Evolutionary conservation across 2,113 vertebrate genomes (phyloP), one percentile per base, ranked within the genome.

Genomic region (Nestor notabilis): DNA sequence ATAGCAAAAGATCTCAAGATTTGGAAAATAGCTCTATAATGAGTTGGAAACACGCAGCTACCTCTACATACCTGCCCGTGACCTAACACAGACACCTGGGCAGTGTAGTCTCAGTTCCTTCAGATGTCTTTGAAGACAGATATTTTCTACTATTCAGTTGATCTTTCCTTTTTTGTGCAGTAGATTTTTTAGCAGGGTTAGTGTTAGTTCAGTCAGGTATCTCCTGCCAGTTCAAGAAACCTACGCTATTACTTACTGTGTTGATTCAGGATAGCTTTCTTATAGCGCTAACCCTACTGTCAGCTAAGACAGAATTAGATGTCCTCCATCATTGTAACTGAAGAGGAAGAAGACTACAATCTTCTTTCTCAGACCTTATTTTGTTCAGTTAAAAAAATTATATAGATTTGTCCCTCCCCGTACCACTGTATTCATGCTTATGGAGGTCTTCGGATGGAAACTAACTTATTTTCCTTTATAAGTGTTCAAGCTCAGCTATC

Each of bases 11-110:
- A 44, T 39, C 33, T 84, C 11, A 16, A 35, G 7, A 29, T 37
- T 39, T 65, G 17, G 18, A 33, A 93, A 78, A 64, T n/a, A 4
- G 55, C 41, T 91, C 12, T 87, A 5, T 76, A 60, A 72, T 21
- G 27, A 49, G 4, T 27, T 43, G 75, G 50, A 88, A 92, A 55
- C 27, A 27, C 17, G 55, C 3, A 72, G 15, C 7, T 14, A 29
- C 5, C 6, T 71, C 27, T 58, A 2, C 0, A 0, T 49, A 35
- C 4, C n/a, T 89, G 18, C n/a, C 64, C 4, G 3, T 61, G 60
- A 47, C 8, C n/a, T 63, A 35, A 64, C 6, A 18, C 13, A 28
- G 27, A 53, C 13, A 63, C 13, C 11, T 1, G 7, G 31, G 11
- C 31, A 69, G 16, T 10, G 12, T 56, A 68, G 27, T 63, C 39